phyloP scores from a whole-genome alignment of 1,140 invertebrate species.

The Neelides sp. region DNA sequence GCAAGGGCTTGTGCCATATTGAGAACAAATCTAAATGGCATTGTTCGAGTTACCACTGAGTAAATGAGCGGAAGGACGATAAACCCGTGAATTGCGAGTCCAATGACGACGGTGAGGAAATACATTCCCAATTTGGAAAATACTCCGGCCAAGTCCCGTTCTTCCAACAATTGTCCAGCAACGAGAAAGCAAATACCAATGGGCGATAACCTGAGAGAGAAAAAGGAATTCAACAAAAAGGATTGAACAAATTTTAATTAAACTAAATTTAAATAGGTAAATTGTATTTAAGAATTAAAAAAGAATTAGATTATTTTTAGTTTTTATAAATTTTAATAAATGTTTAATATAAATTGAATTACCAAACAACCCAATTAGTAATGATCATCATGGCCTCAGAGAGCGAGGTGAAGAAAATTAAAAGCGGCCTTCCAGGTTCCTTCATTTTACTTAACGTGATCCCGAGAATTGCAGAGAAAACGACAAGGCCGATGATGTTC shows the following conservation, averaged over 20 bases:
- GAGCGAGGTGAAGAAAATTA: slow-evolving; percentile 36
- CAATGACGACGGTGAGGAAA: slow-evolving; percentile 39
- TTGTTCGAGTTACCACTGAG: slow-evolving; percentile 35
- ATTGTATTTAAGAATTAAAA: background rate
- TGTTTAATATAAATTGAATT: slow-evolving; percentile 9
- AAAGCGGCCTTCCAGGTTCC: slow-evolving; percentile 36
- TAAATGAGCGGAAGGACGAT: slow-evolving; percentile 38
- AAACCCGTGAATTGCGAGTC: slow-evolving; percentile 39
- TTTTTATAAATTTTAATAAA: background rate
- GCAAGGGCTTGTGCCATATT: slow-evolving; percentile 39
- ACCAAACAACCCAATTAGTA: slow-evolving; percentile 38
- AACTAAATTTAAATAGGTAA: background rate
- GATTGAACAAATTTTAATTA: background rate
- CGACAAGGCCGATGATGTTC: slow-evolving; percentile 40
- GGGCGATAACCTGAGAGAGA: slow-evolving; percentile 41
- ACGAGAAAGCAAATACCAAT: slow-evolving; percentile 47
- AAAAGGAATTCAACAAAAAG: slow-evolving; percentile 5
- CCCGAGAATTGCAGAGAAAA: slow-evolving; percentile 38
- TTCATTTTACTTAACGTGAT: slow-evolving; percentile 36
- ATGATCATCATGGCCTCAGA: slow-evolving; percentile 40
- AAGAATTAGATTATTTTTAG: background rate
- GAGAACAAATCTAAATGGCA: slow-evolving; percentile 38
- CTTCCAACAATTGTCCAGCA: slow-evolving; percentile 41
- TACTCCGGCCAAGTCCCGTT: slow-evolving; percentile 39
- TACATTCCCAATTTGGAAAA: slow-evolving; percentile 41